phyloP scores from a whole-genome alignment of 2,797 vertebrate genomes.

The Arctocebus calabarensis region DNA sequence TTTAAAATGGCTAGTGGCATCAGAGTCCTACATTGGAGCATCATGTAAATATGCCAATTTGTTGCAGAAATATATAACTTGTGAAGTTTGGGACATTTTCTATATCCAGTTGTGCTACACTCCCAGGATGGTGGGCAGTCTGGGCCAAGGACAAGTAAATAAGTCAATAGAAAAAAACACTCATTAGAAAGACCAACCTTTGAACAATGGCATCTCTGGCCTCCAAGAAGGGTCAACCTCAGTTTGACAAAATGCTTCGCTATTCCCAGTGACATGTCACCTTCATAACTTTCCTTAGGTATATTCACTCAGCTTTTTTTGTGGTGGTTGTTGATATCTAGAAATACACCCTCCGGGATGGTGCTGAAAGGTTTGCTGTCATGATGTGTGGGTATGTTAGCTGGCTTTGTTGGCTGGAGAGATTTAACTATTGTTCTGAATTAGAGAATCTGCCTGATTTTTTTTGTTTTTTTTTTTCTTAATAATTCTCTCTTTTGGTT shows the following conservation, averaged over 20 bases:
- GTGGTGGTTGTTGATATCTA: neutral
- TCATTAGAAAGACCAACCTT: neutral
- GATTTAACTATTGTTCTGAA: neutral
- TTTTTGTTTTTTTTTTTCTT: constrained; percentile 21
- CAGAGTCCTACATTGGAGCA: neutral
- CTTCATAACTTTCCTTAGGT: neutral
- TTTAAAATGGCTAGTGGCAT: neutral
- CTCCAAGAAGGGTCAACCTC: neutral
- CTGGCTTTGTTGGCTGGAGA: neutral
- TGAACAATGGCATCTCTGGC: neutral
- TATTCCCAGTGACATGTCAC: neutral
- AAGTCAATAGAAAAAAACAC: constrained; percentile 5
- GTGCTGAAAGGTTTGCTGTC: neutral
- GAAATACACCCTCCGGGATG: neutral
- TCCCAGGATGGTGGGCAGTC: neutral
- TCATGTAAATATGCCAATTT: neutral
- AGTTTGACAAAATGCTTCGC: neutral
- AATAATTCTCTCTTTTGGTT: neutral
- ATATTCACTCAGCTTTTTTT: neutral
- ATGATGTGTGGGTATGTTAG: neutral
- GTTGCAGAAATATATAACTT: neutral
- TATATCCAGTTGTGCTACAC: neutral
- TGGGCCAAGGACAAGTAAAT: neutral
- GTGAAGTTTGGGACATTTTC: constrained; percentile 7
- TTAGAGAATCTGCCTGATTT: neutral